phyloP scores from a whole-genome alignment of 2,797 vertebrate genomes.

The Periophthalmus magnuspinnatus region DNA sequence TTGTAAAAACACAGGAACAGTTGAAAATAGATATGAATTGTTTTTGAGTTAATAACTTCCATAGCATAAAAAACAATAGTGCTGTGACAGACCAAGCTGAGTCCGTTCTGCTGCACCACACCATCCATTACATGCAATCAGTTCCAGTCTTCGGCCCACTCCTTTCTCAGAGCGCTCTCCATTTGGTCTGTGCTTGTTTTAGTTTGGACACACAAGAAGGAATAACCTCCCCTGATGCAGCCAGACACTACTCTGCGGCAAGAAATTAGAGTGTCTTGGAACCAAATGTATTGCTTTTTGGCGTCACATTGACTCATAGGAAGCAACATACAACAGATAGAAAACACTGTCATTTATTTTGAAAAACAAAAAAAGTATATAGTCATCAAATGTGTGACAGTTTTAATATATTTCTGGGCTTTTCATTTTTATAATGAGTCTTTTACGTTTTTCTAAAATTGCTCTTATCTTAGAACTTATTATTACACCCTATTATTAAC shows the following conservation, averaged over 20 bases:
- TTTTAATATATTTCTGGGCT: no score
- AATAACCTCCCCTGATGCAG: slow-evolving; percentile 30
- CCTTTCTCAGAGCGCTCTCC: slow-evolving; percentile 31
- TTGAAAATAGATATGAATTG: not conserved
- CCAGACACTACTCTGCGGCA: slow-evolving; percentile 21
- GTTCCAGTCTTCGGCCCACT: slow-evolving; percentile 35
- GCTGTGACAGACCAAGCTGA: slow-evolving; percentile 26
- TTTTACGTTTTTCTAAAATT: no score
- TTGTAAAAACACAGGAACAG: slow-evolving; percentile 1
- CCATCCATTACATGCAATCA: slow-evolving; percentile 49
- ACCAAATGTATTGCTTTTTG: slow-evolving; percentile 1
- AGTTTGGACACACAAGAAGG: slow-evolving; percentile 35
- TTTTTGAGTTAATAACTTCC: slow-evolving; percentile 18
- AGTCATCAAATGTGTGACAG: no score
- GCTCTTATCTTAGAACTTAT: no score
- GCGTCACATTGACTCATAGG: not conserved
- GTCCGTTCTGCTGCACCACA: slow-evolving; percentile 5
- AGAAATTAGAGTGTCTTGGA: slow-evolving; percentile 14
- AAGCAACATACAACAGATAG: not conserved
- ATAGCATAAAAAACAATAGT: slow-evolving; percentile 17
- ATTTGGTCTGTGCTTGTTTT: slow-evolving; percentile 36
- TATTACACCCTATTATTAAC: no score
- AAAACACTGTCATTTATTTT: not conserved
- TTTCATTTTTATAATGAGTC: no score
- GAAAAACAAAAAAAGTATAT: not conserved